These are phyloP conservation scores for Lordiphosa stackelbergi DNA, from an alignment of 1,140 invertebrate genomes.

Conservation along the genomic window DNA sequence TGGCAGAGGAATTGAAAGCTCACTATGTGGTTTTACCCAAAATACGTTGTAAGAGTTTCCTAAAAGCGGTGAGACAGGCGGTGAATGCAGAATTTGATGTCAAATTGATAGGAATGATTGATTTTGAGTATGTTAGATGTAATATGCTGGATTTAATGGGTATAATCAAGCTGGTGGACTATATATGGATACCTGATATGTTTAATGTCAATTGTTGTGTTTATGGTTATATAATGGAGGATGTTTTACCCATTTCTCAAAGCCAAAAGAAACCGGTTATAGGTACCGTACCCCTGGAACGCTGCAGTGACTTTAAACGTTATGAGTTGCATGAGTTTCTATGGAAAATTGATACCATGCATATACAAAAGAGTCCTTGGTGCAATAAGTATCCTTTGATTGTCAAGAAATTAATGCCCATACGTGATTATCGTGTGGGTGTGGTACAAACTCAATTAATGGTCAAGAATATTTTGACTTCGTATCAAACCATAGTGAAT, in stretches of 20 bases:
- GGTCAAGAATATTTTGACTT: constrained; percentile 56
- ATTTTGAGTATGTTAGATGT: constrained; percentile 64
- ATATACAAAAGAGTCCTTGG: constrained; percentile 73
- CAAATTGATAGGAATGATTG: constrained; percentile 64
- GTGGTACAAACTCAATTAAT: constrained; percentile 43
- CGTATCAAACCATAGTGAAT: constrained; percentile 64
- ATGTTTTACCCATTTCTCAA: constrained; percentile 60
- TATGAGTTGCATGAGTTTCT: constrained; percentile 71
- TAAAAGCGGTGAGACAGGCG: constrained; percentile 33
- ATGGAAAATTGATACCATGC: constrained; percentile 62
- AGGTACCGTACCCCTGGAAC: constrained; percentile 64
- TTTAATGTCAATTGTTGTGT: constrained; percentile 53
- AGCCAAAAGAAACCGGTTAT: constrained; percentile 65
- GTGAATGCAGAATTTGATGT: constrained; percentile 32
- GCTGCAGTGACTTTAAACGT: constrained; percentile 66
- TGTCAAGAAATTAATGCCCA: constrained; percentile 69
- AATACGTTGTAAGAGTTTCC: constrained; percentile 60
- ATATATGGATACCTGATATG: constrained; percentile 71
- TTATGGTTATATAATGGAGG: constrained; percentile 65
- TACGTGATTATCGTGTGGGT: constrained; percentile 57
- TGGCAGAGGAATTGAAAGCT: constrained; percentile 33
- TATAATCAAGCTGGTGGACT: constrained; percentile 65
- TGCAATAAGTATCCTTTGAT: constrained; percentile 73
- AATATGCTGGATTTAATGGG: constrained; percentile 70
- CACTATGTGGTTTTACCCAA: constrained; percentile 63